A percentile compares a stretch with the other conserved stretches of the same genome.
Conservation (phyloP, 1,140 invertebrate species). For the Nomia melanderi region DNA sequence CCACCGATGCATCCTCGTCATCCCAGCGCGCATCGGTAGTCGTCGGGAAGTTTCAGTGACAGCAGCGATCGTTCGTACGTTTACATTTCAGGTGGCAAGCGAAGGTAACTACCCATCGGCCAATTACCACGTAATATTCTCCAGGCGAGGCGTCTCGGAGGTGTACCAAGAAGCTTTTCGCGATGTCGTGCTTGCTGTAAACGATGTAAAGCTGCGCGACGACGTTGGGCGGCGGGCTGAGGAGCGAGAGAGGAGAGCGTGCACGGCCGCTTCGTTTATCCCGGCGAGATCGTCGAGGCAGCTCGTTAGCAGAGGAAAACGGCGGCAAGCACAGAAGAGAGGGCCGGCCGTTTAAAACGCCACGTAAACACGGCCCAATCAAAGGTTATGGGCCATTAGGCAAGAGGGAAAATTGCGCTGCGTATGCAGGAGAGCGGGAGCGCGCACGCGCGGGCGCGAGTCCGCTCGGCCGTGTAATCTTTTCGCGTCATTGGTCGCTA, state of each 20-base stretch:
- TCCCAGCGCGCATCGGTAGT: background rate
- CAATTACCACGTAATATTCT: background rate
- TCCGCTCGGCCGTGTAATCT: slow-evolving; percentile 71
- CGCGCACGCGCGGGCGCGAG: slow-evolving; percentile 42
- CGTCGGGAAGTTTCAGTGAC: background rate
- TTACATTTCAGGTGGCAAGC: background rate
- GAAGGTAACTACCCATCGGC: background rate
- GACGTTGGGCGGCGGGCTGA: background rate
- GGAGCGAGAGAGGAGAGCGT: too few relatives aligned
- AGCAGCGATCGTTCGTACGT: background rate
- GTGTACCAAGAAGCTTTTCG: background rate
- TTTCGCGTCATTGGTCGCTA: slow-evolving; percentile 76
- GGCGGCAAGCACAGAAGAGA: slow-evolving; percentile 7
- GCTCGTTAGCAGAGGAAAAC: slow-evolving; percentile 42
- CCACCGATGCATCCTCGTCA: too few relatives aligned
- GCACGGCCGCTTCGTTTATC: background rate
- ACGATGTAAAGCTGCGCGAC: background rate
- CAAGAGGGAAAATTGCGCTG: slow-evolving; percentile 77
- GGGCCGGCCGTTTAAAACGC: slow-evolving; percentile 57
- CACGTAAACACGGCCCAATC: slow-evolving; percentile 76
- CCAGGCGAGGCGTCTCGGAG: background rate
- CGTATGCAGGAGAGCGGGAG: slow-evolving; percentile 67
- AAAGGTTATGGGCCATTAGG: slow-evolving; percentile 79
- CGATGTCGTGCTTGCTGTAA: background rate
- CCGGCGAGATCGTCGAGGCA: slow-evolving; percentile 26